These are phyloP conservation scores for Festucalex cinctus DNA, from an alignment of 2,113 vertebrate species.

Conservation along the genomic window DNA sequence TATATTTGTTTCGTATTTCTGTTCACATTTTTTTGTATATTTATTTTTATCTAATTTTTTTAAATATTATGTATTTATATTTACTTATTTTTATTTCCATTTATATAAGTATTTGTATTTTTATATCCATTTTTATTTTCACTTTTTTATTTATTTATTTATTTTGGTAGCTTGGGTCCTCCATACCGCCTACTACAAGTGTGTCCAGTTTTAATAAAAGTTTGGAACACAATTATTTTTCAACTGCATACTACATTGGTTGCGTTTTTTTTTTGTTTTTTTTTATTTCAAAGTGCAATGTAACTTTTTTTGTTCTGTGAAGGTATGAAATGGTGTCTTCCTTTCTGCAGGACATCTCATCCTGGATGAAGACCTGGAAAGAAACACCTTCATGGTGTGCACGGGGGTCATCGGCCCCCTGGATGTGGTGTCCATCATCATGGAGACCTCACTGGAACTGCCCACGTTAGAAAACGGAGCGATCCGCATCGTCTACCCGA, in stretches of 20 bases:
- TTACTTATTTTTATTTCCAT: too few relatives aligned
- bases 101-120: too few relatives aligned
- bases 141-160: too few relatives aligned
- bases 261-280: constrained; percentile 5
- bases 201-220: constrained; percentile 13
- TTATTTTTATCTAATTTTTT: too few relatives aligned
- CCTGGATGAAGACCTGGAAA: constrained; percentile 85
- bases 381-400: constrained; percentile 81
- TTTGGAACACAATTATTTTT: background rate
- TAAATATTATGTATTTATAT: too few relatives aligned
- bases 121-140: too few relatives aligned
- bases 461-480: constrained; percentile 85
- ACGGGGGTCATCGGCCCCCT: constrained; percentile 80
- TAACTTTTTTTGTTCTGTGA: background rate
- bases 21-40: too few relatives aligned
- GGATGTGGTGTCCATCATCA: constrained; percentile 81
- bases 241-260: too few relatives aligned
- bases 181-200: background rate
- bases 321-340: constrained; percentile 5
- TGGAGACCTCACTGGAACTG: constrained; percentile 84
- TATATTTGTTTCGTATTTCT: too few relatives aligned
- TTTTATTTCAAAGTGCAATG: background rate
- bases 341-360: constrained; percentile 84
- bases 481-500: constrained; percentile 79
- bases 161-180: too few relatives aligned